phyloP scores from a whole-genome alignment of 2,113 vertebrate genomes.

The Fregetta grallaria region DNA sequence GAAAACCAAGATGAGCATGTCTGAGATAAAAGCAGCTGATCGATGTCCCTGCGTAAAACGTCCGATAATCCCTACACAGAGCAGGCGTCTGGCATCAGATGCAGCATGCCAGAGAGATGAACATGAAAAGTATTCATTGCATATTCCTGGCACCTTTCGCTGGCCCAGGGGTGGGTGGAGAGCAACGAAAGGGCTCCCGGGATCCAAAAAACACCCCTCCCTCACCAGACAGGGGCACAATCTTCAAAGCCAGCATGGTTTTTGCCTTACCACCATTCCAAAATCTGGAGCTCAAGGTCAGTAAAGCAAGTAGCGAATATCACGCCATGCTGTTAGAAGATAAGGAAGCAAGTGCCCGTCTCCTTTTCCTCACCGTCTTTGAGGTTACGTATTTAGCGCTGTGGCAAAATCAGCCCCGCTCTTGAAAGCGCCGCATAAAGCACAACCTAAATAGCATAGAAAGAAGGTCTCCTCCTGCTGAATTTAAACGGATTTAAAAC shows the following conservation, averaged over 20 bases:
- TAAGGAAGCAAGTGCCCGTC: neutral
- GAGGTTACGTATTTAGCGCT: neutral
- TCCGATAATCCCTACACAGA: constrained; percentile 6
- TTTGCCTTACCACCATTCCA: neutral
- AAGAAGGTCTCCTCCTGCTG: neutral
- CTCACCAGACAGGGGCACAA: neutral
- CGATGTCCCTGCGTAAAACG: constrained; percentile 10
- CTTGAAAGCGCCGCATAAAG: neutral
- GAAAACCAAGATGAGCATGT: neutral
- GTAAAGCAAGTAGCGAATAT: neutral
- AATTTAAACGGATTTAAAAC: too few species aligned
- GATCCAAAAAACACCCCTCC: neutral
- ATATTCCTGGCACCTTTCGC: constrained; percentile 22
- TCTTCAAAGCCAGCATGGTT: neutral
- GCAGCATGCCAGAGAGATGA: constrained; percentile 18
- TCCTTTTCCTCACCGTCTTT: neutral
- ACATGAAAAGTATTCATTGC: neutral
- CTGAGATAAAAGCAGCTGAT: constrained; percentile 38
- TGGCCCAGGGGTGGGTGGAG: neutral
- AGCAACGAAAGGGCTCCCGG: neutral
- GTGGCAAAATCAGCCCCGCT: fast-evolving
- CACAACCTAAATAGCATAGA: neutral
- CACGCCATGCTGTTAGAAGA: neutral
- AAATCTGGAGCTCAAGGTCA: neutral
- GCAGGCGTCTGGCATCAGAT: neutral